A percentile compares a stretch with the other conserved stretches of the same genome.
Evolutionary conservation across 2,113 vertebrate genomes (phyloP).

Genomic region (Seriola dumerili): DNA sequence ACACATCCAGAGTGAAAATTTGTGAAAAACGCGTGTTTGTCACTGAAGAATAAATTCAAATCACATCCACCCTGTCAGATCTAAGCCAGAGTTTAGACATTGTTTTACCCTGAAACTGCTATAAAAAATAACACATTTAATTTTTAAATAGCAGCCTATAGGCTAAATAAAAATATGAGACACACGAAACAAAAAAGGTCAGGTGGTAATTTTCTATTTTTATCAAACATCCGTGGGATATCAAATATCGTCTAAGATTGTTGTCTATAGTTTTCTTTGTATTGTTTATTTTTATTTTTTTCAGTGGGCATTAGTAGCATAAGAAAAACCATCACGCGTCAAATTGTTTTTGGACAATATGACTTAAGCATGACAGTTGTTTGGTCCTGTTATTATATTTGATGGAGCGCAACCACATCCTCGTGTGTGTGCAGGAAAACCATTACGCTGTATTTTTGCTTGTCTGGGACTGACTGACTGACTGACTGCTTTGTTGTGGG

Average conservation of each 20-base stretch:
- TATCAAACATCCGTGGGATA: background rate
- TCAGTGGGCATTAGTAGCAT: background rate
- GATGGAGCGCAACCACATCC: slow-evolving; percentile 72
- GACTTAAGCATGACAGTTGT: slow-evolving; percentile 63
- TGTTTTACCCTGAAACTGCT: background rate
- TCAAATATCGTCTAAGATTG: background rate
- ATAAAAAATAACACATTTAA: background rate
- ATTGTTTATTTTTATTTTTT: slow-evolving; percentile 8
- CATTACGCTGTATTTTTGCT: slow-evolving; percentile 52
- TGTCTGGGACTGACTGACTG: slow-evolving; percentile 51
- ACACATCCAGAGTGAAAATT: slow-evolving; percentile 29
- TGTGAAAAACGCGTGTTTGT: slow-evolving; percentile 32
- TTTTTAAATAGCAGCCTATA: no score
- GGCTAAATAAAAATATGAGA: background rate
- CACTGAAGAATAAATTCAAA: slow-evolving; percentile 25
- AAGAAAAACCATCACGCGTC: slow-evolving; percentile 51
- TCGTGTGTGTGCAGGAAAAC: slow-evolving; percentile 66
- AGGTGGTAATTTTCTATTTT: background rate
- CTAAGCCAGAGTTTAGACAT: background rate
- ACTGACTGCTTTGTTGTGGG: slow-evolving; percentile 44
- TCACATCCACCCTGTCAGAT: background rate
- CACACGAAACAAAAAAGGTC: background rate
- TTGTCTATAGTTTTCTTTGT: background rate
- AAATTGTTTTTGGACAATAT: slow-evolving; percentile 64
- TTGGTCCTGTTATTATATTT: slow-evolving; percentile 71